Evolutionary conservation across 2,888 invertebrate species (phyloP), one percentile per base, ranked within the genome.

Genomic region (Azorinus chamasolen): DNA sequence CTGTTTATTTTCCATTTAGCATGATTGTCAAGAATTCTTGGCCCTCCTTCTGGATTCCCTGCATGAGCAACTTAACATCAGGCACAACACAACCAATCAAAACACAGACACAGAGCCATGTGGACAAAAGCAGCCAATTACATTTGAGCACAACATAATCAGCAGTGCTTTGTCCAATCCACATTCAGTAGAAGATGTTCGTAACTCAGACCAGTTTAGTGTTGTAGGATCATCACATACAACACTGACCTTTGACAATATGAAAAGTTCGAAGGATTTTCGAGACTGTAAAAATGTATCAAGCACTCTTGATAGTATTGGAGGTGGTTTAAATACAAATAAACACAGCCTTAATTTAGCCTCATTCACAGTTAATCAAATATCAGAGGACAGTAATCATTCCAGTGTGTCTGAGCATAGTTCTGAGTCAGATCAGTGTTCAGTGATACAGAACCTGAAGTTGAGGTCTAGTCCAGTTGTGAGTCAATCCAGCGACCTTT

Each of bases 21-120:
- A 95, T 87, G 95, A 95, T 88, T 95, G 95, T 91, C 95, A 95
- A 91, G 95, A 95, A 90, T 95, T 95, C 88, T 93, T 95, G 71
- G 95, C 95, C 6, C 92, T 95, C 22, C 89, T 95, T 45, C 89
- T 95, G 80, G 95, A 95, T 86, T 94, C 94, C 2, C 92, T 95
- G 10, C 95, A 95, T 85, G 95, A 95, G 86, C 95, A 95, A 88
- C 94, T 95, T 46, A 87, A 88, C 77, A 82, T 79, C 54, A 78
- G 64, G 50, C 51, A 62, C n/a, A 54, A 58, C 22, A 46, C 62
- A 63, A 66, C 76, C 63, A 80, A 74, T 73, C 80, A 70, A 39
- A 73, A 62, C 41, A 59, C 50, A 32, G 80, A 62, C 53, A 66
- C 70, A 16, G 80, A 70, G 16, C 70, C 75, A 48, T 73, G 64